Base-by-base conservation (phyloP, 2,797 vertebrate species). In the Cyprinodon diabolis region DNA sequence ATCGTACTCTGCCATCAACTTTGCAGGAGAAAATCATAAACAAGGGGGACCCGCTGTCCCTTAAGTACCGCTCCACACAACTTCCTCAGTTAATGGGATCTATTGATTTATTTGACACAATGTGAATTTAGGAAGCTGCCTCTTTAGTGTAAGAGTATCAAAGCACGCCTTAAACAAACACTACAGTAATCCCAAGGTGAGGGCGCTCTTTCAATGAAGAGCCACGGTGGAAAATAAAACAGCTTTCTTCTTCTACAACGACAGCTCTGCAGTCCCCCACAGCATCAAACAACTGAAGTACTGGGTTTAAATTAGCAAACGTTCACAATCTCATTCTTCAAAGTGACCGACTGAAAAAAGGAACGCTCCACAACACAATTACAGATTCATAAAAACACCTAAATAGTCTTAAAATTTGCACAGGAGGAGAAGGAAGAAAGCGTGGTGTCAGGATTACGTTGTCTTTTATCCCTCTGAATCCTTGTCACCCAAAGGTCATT, bases 81-180 rank as follows among this genome's bases (percentile, higher is more conserved):
- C 86, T 91, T 92, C 90, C 89, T 86, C 81, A 66, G 83, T 88
- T 94, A 94, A 94, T 93, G 87, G 91, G 84, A 91, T 85, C 83
- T 91, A 94, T 92, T 92, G 92, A 94, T 94, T 94, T 92, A 90
- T 92, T 92, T 91, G 93, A 92, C 91, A 93, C 91, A 89, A 89
- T 90, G 89, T 87, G 91, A 93, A 90, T 93, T 92, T 93, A 90
- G 92, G 89, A 92, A 93, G 93, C 84, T 62, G 85, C 88, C 82
- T 88, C 86, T 91, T 90, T 85, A 89, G 85, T 79, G 88, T 80
- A 79, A 89, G 83, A 76, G 90, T 90, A 91, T 93, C 90, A 92
- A 93, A 93, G 92, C 80, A n/a, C 62, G 80, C 83, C 91, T 92
- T 86, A 88, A 92, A 92, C 91, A 89, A 94, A 90, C 91, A 89